phyloP scores from a whole-genome alignment of 2,888 invertebrate genomes.

The Dascillus cervinus region DNA sequence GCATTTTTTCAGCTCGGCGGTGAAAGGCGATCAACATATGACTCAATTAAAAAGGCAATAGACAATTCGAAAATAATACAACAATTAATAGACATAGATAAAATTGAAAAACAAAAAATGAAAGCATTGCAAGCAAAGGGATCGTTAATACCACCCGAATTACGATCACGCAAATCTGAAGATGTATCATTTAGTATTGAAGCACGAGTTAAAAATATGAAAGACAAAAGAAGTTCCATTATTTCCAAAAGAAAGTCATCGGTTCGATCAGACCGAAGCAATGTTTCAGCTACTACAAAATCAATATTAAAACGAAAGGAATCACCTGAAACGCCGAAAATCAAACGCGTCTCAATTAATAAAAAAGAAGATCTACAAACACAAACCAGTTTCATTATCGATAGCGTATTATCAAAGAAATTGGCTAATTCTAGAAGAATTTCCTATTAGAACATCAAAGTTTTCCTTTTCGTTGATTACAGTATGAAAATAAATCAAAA shows the following conservation, averaged over 20 bases:
- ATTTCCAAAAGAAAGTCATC: neutral
- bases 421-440: no score
- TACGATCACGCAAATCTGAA: no score
- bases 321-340: no score
- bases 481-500: no score
- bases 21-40: constrained; percentile 12
- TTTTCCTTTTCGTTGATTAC: no score
- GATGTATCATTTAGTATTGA: no score
- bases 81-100: constrained; percentile 10
- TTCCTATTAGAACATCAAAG: no score
- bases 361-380: neutral
- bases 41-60: constrained; percentile 13
- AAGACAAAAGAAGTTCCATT: neutral
- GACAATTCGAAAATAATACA: constrained; percentile 9
- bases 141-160: constrained; percentile 1
- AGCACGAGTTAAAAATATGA: no score
- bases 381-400: neutral
- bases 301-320: neutral
- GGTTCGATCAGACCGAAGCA: neutral
- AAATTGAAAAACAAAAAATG: constrained; percentile 7
- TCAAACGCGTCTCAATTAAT: neutral
- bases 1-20: constrained; percentile 8
- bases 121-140: constrained; percentile 4
- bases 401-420: no score
- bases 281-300: neutral